Evolutionary conservation across 1,140 invertebrate species (phyloP), one percentile per base, ranked within the genome.

Genomic region (Drosophila quadrilineata): DNA sequence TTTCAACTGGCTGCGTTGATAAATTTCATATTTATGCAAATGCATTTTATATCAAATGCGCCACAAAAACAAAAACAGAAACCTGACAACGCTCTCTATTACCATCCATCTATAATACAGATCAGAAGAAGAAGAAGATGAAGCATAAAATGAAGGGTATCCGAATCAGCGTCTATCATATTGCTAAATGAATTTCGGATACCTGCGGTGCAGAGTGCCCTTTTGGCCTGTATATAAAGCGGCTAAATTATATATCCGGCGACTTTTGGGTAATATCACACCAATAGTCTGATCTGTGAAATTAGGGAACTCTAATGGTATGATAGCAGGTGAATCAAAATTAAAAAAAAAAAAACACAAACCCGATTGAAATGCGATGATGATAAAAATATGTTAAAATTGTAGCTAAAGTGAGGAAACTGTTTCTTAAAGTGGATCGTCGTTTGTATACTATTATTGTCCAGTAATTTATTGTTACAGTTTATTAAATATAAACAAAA

Each of bases 21-120:
- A 84, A 84, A 84, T 84, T 84, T 84, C 73, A 84, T 84, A 84
- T 84, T 84, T 85, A 84, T 84, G 77, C 70, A 85, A 84, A 84
- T 84, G 79, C 70, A 67, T 41, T 56, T n/a, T 41, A 22, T 49
- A 53, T 60, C 69, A 46, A 63, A n/a, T n/a, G n/a, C n/a, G n/a
- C n/a, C n/a, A n/a, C n/a, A n/a, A 67, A 72, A 38, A 28, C 60
- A 16, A 56, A 80, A 63, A 40, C 64, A 56, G 43, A 65, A 63
- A 57, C 73, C 72, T 76, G 53, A 66, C 72, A 75, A 65, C 28
- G 65, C 41, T 64, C 35, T 41, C 29, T 12, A 24, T 40, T 48
- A 45, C 22, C 53, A 45, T 63, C 71, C 57, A 75, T 65, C 50
- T 36, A 70, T 52, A 9, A n/a, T 22, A 50, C 31, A 31, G 22